Conservation (phyloP, 2,113 vertebrate genomes). For the Gavia stellata region DNA sequence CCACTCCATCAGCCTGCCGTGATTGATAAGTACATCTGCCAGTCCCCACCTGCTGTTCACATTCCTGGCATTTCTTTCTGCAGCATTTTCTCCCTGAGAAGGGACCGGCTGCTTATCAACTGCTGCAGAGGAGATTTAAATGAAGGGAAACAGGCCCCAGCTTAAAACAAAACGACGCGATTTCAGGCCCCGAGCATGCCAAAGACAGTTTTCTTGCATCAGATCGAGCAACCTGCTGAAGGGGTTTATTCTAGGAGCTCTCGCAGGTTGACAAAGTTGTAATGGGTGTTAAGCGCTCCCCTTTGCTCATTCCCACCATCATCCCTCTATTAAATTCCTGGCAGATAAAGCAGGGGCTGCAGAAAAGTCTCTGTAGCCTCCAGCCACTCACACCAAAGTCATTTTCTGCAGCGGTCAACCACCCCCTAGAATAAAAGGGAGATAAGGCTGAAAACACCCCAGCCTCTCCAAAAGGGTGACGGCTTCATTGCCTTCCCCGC, state of each 20-base stretch:
- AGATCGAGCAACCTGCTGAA: background rate
- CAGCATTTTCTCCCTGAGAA: background rate
- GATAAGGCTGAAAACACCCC: background rate
- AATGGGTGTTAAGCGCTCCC: background rate
- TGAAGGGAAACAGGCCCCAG: background rate
- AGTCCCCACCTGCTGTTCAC: constrained; percentile 36
- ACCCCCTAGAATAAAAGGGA: background rate
- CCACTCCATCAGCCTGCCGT: constrained; percentile 4
- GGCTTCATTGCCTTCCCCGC: background rate
- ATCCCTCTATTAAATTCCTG: background rate
- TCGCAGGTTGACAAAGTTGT: background rate
- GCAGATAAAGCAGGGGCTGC: background rate
- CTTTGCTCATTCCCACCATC: background rate
- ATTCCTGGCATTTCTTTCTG: constrained; percentile 49
- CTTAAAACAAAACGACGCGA: background rate
- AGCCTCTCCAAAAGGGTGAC: background rate
- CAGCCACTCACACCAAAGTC: background rate
- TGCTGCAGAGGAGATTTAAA: constrained; percentile 13
- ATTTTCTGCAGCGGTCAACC: background rate
- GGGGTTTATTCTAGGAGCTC: background rate
- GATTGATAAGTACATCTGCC: constrained; percentile 39
- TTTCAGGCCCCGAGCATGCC: background rate
- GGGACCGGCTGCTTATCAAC: background rate
- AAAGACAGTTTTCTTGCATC: background rate
- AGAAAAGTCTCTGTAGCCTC: background rate